Percentiles rank a stretch among this genome's conserved stretches.
These are phyloP conservation scores for Andricus curvator DNA, from an alignment of 2,888 invertebrate genomes.

Conservation along the genomic window DNA sequence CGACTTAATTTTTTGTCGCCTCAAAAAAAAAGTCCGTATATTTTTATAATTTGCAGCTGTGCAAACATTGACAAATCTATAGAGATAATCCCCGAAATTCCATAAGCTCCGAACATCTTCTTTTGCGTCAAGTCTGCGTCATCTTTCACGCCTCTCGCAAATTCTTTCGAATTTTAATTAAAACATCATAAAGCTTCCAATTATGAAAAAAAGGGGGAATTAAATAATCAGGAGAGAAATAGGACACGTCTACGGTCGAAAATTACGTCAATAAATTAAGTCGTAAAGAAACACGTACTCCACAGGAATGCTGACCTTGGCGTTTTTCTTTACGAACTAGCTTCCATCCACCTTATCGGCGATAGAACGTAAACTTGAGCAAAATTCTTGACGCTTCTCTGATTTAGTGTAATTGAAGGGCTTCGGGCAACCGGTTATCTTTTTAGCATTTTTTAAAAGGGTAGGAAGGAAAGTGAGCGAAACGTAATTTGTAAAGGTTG, in stretches of 20 bases:
- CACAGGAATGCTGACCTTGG: neutral
- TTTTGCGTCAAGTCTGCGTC: neutral
- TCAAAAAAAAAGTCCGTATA: neutral
- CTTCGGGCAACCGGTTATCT: conserved; percentile 22
- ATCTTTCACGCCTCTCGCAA: neutral
- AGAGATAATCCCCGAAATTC: conserved; percentile 12
- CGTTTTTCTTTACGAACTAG: conserved; percentile 4
- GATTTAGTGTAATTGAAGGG: conserved; percentile 39
- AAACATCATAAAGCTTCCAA: neutral
- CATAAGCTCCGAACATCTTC: neutral
- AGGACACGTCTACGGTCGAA: neutral
- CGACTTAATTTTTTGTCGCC: neutral
- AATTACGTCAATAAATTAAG: neutral
- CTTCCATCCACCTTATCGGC: conserved; percentile 19
- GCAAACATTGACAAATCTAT: conserved; percentile 13
- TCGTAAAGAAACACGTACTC: conserved; percentile 5
- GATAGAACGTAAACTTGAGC: conserved; percentile 39
- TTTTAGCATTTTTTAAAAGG: conserved; percentile 28
- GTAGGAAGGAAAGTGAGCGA: conserved; percentile 7
- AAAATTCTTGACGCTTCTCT: conserved; percentile 37
- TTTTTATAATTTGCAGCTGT: neutral
- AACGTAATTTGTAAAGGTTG: neutral
- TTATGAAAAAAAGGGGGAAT: neutral
- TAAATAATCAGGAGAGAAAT: neutral
- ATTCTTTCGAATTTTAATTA: neutral